phyloP scores from a whole-genome alignment of 2,113 vertebrate genomes.

The Zootoca vivipara region DNA sequence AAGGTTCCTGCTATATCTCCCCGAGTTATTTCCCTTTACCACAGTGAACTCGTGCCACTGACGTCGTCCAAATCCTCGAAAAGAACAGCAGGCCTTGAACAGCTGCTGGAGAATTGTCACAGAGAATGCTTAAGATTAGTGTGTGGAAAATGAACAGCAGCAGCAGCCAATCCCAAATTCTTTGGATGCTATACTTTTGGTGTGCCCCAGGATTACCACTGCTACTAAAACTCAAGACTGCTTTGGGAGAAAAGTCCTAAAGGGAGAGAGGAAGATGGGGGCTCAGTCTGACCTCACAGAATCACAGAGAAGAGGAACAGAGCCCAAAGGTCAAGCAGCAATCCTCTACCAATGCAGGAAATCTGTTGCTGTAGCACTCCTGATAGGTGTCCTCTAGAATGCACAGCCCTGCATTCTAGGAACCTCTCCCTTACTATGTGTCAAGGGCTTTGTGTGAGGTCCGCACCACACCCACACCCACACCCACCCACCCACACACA shows the following conservation, averaged over 20 bases:
- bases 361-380: neutral
- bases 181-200: neutral
- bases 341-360: neutral
- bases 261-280: neutral
- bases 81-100: neutral
- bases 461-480: neutral
- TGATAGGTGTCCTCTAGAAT: neutral
- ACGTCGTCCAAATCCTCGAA: neutral
- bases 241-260: neutral
- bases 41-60: conserved; percentile 32
- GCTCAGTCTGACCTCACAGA: neutral
- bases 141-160: neutral
- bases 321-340: neutral
- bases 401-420: neutral
- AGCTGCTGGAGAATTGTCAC: neutral
- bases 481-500: neutral
- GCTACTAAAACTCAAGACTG: neutral
- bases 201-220: neutral
- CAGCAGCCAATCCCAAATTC: neutral
- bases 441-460: neutral
- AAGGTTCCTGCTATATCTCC: conserved; percentile 8
- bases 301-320: neutral
- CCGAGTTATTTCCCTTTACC: conserved; percentile 21
- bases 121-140: neutral
- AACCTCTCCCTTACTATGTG: neutral